Base-by-base conservation (phyloP, 2,797 vertebrate genomes). In the Anabas testudineus region DNA sequence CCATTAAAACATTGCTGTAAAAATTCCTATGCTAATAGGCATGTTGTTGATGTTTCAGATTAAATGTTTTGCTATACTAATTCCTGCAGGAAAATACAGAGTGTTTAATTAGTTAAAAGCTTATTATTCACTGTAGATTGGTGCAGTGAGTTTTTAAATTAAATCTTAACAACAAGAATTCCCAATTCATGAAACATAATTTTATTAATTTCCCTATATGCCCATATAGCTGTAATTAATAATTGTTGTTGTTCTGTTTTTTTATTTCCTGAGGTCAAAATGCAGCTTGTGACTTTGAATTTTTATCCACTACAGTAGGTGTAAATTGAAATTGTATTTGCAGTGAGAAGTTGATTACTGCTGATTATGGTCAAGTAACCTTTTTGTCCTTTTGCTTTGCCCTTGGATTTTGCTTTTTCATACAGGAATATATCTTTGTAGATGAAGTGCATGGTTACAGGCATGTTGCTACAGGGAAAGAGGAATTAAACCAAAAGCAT, bases 141-240 rank as follows among this genome's bases (percentile, higher is more conserved):
- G 61, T 66, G 42, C 63, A 57, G 49, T 37, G 18, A 43, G 57
- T 52, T 5, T 53, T 41, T n/a, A 24, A 19, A 67, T 82, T 60
- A 71, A 85, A 78, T 66, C n/a, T n/a, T n/a, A n/a, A n/a, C n/a
- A 76, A 81, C 76, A 55, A 60, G 66, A 76, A 75, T 77, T 71
- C 67, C 48, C 71, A 36, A 5, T 42, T 71, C 63, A 76, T 75
- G 30, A 61, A 78, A 78, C 16, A 68, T 77, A 63, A 6, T 77
- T 69, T 28, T 21, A 41, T 32, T 58, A 24, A 46, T 67, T 71
- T n/a, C 4, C 15, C 37, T 54, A 10, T 45, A 47, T 63, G 73
- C 71, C 48, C n/a, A n/a, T n/a, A n/a, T n/a, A n/a, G n/a, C n/a
- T n/a, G n/a, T n/a, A n/a, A n/a, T n/a, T n/a, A n/a, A n/a, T n/a